These are phyloP conservation scores for Bactericera cockerelli DNA, from an alignment of 1,140 invertebrate species.

Conservation along the genomic window DNA sequence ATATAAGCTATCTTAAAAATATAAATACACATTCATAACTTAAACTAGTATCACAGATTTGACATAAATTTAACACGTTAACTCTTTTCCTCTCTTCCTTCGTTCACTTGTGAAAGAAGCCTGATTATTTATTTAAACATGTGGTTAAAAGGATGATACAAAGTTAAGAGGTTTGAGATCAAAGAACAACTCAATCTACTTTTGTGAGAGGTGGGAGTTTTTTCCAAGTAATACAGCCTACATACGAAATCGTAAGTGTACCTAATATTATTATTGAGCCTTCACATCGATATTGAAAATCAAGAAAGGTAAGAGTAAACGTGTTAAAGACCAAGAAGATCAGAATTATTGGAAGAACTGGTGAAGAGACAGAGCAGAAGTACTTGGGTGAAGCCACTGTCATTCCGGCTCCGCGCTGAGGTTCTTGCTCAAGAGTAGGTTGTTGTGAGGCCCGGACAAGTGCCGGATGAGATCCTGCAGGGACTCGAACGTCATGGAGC, in stretches of 20 bases:
- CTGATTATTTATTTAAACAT: too few species aligned
- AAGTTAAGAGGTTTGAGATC: too few species aligned
- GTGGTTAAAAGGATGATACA: neutral
- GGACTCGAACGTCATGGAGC: conserved; percentile 63
- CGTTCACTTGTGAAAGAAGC: too few species aligned
- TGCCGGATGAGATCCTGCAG: conserved; percentile 67
- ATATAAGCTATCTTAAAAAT: too few species aligned
- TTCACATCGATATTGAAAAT: neutral
- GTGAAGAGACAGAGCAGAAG: neutral
- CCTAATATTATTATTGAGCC: neutral
- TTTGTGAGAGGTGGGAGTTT: too few species aligned
- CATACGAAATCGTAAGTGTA: neutral
- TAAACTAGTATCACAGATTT: conserved; percentile 4
- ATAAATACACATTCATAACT: too few species aligned
- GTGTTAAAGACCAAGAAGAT: neutral
- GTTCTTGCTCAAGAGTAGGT: conserved; percentile 68
- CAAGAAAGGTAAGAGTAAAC: neutral
- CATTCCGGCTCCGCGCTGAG: conserved; percentile 39
- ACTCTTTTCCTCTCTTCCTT: neutral
- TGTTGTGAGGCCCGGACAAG: conserved; percentile 70
- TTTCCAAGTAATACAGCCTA: neutral
- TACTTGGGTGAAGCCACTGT: neutral
- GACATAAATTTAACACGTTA: conserved; percentile 1
- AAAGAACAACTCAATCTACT: too few species aligned
- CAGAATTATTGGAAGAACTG: neutral